A percentile compares a stretch with the other conserved stretches of the same genome.
Conservation (phyloP, 2,113 vertebrate species). For the Bufo gargarizans region DNA sequence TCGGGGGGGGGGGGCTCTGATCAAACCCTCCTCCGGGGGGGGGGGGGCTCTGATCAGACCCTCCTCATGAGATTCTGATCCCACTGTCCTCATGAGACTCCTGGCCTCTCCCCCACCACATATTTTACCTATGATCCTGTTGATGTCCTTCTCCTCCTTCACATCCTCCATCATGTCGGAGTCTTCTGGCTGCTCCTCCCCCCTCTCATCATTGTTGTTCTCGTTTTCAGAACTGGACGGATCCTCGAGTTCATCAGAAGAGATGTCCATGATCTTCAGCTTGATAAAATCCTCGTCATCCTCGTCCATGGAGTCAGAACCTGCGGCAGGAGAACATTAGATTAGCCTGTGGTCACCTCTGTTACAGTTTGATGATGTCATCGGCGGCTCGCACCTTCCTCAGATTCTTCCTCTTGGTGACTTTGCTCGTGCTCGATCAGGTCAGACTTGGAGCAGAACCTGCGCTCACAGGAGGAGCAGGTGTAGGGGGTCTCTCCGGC, state of each 20-base stretch:
- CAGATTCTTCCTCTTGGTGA: neutral
- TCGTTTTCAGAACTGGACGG: neutral
- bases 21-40: no score
- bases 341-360: no score
- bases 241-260: neutral
- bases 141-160: neutral
- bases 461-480: neutral
- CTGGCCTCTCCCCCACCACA: no score
- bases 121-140: neutral
- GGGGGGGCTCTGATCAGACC: no score
- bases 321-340: neutral
- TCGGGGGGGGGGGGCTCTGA: no score
- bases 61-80: no score
- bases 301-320: neutral
- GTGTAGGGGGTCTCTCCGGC: slow-evolving; percentile 1
- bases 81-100: no score
- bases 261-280: neutral
- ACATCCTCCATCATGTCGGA: neutral
- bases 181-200: neutral
- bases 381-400: neutral
- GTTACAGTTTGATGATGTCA: no score
- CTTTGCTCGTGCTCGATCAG: neutral
- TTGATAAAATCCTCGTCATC: neutral
- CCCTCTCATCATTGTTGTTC: neutral
- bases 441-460: slow-evolving; percentile 17